phyloP scores from a whole-genome alignment of 2,888 invertebrate species.

The Ormia ochracea region DNA sequence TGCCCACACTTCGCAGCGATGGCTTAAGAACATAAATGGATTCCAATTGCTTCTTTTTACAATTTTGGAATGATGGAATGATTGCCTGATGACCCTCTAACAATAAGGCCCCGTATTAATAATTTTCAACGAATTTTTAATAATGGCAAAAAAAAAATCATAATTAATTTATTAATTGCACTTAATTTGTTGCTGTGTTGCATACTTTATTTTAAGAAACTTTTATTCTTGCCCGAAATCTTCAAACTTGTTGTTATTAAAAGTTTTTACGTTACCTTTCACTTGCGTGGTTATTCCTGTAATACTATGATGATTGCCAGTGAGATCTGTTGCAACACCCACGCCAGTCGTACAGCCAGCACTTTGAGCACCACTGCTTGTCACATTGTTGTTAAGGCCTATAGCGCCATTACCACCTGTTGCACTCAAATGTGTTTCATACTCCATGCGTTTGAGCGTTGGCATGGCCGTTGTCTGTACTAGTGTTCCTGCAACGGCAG shows the following conservation, averaged over 20 bases:
- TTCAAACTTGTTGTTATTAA: background rate
- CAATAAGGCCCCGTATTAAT: too few relatives aligned
- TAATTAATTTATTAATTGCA: background rate
- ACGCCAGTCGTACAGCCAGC: conserved; percentile 42
- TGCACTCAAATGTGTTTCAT: conserved; percentile 57
- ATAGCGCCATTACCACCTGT: conserved; percentile 62
- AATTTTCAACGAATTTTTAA: too few relatives aligned
- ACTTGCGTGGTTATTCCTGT: conserved; percentile 52
- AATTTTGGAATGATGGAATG: too few relatives aligned
- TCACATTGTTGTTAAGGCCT: conserved; percentile 49
- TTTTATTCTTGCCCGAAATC: background rate
- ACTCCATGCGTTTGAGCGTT: conserved; percentile 48
- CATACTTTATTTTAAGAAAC: background rate
- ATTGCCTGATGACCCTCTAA: too few relatives aligned
- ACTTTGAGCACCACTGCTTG: conserved; percentile 39
- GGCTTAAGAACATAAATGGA: too few relatives aligned
- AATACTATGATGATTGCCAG: conserved; percentile 56
- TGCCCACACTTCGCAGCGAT: too few relatives aligned
- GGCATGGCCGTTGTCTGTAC: conserved; percentile 37
- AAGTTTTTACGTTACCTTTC: conserved; percentile 40
- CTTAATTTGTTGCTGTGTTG: background rate
- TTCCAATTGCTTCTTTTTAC: too few relatives aligned
- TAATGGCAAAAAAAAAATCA: too few relatives aligned
- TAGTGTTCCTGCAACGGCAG: conserved; percentile 7
- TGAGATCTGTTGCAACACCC: conserved; percentile 61